These are phyloP conservation scores for Macrophya annulata DNA, from an alignment of 2,888 invertebrate species.

Conservation along the genomic window DNA sequence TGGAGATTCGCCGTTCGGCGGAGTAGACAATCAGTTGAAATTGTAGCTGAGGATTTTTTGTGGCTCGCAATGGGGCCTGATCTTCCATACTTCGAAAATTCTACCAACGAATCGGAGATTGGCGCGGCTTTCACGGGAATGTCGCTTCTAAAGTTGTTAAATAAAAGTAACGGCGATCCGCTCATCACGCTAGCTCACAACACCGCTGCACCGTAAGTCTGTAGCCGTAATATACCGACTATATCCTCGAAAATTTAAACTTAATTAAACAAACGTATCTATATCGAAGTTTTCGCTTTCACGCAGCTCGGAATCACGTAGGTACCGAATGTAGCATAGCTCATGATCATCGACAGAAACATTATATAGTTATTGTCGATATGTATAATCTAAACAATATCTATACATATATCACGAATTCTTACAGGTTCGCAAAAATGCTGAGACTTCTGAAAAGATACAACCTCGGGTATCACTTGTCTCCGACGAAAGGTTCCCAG, in stretches of 20 bases:
- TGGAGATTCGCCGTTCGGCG: slow-evolving; percentile 87
- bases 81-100: slow-evolving; percentile 85
- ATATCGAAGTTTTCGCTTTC: background rate
- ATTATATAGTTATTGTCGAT: slow-evolving; percentile 6
- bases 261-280: background rate
- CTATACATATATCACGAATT: background rate
- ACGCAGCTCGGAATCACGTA: slow-evolving; percentile 24
- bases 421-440: slow-evolving; percentile 88
- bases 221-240: no score
- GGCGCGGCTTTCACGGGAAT: slow-evolving; percentile 75
- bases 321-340: background rate
- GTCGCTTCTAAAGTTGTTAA: slow-evolving; percentile 72
- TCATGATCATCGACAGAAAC: background rate
- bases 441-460: slow-evolving; percentile 92
- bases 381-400: background rate
- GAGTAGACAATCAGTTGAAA: slow-evolving; percentile 83
- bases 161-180: slow-evolving; percentile 68
- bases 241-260: background rate
- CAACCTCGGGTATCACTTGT: slow-evolving; percentile 88
- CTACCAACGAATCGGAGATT: slow-evolving; percentile 77
- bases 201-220: slow-evolving; percentile 86
- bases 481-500: slow-evolving; percentile 79
- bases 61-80: slow-evolving; percentile 90
- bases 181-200: slow-evolving; percentile 90
- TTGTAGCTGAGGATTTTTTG: slow-evolving; percentile 85